Percentiles rank a stretch among this genome's conserved stretches.
Conservation (phyloP, 2,888 invertebrate genomes). For the Dolichomitus sp. region DNA sequence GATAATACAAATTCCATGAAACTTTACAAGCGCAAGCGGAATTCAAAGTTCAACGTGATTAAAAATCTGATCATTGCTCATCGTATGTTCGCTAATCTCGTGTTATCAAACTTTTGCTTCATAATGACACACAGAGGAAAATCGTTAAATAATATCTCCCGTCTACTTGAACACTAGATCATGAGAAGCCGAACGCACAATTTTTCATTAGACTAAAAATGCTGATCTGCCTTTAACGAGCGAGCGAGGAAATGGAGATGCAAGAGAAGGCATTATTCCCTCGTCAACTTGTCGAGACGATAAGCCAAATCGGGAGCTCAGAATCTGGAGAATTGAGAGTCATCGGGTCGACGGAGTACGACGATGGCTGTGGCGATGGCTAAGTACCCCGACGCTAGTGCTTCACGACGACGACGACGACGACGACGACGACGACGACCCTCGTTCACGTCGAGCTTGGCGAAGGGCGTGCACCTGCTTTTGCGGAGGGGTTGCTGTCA, state of each 20-base stretch:
- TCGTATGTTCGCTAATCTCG: no score
- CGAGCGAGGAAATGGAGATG: constrained; percentile 7
- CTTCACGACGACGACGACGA: constrained; percentile 41
- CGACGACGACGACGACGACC: constrained; percentile 43
- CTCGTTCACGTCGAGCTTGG: constrained; percentile 42
- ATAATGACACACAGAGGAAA: not conserved
- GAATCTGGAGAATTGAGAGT: constrained; percentile 64
- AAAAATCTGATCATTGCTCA: no score
- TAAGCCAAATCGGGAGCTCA: constrained; percentile 58
- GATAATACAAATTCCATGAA: no score
- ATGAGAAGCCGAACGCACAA: not conserved
- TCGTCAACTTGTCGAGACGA: constrained; percentile 54
- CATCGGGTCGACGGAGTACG: constrained; percentile 24
- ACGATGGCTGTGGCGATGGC: constrained; percentile 29
- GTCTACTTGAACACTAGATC: not conserved
- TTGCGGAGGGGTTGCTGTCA: constrained; percentile 55
- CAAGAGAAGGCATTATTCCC: constrained; percentile 47
- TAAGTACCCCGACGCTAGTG: constrained; percentile 44
- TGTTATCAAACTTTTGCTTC: not conserved
- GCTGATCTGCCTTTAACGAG: constrained; percentile 35
- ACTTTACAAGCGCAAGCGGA: no score
- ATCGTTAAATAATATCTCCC: not conserved
- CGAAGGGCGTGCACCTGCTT: constrained; percentile 48
- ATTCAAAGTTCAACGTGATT: no score
- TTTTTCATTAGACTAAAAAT: constrained; percentile 32